phyloP scores from a whole-genome alignment of 2,113 vertebrate species.

The Neoarius graeffei region DNA sequence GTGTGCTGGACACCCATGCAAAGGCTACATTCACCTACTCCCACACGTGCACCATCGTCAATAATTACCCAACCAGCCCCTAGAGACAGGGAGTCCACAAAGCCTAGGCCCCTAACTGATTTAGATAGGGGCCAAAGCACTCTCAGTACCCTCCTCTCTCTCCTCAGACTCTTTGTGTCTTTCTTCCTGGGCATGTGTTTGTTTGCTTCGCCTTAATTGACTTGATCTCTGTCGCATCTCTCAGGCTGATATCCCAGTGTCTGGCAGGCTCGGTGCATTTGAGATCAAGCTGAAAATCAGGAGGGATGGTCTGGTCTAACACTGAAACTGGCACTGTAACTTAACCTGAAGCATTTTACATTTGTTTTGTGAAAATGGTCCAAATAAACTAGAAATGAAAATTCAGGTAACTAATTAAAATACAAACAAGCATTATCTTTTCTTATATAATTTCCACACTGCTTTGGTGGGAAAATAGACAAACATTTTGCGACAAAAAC shows the following conservation, averaged over 20 bases:
- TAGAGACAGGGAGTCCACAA: constrained; percentile 63
- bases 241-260: constrained; percentile 27
- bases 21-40: constrained; percentile 45
- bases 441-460: background rate
- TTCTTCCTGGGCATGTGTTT: constrained; percentile 63
- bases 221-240: constrained; percentile 57
- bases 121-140: constrained; percentile 67
- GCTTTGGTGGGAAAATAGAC: background rate
- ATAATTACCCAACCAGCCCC: constrained; percentile 70
- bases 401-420: background rate
- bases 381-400: background rate
- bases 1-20: constrained; percentile 25
- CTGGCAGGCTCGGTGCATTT: constrained; percentile 26
- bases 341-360: background rate
- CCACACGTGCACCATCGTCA: constrained; percentile 63
- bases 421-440: background rate
- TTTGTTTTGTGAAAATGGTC: background rate
- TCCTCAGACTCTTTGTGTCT: constrained; percentile 51
- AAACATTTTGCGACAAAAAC: background rate
- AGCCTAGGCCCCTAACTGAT: constrained; percentile 64
- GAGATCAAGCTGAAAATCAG: background rate
- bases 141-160: constrained; percentile 56
- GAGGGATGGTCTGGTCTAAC: background rate
- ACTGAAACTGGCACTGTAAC: background rate
- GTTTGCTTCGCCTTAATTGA: constrained; percentile 65